phyloP scores from a whole-genome alignment of 2,797 vertebrate species.

The Heteromormyrus szaboi region DNA sequence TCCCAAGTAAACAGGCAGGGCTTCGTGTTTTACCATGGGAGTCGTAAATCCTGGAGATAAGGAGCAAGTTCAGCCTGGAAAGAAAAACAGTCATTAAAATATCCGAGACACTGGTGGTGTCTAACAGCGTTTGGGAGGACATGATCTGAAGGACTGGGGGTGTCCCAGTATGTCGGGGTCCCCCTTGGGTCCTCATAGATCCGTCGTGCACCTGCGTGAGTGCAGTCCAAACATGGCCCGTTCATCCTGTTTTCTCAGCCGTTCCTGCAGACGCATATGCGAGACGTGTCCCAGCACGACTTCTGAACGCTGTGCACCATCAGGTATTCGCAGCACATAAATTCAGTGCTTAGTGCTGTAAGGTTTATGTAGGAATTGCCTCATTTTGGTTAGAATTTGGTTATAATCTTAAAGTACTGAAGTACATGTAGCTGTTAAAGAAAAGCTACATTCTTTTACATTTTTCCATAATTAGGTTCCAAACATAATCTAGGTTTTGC shows the following conservation, averaged over 20 bases:
- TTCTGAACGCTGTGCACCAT: neutral
- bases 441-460: neutral
- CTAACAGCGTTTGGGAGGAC: neutral
- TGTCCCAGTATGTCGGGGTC: neutral
- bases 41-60: neutral
- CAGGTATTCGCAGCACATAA: neutral
- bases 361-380: neutral
- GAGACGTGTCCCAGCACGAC: neutral
- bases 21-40: neutral
- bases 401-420: neutral
- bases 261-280: neutral
- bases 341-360: neutral
- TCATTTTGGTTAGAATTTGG: neutral
- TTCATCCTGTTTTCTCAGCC: neutral
- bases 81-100: constrained; percentile 7
- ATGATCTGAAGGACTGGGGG: neutral
- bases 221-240: neutral
- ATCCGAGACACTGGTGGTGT: neutral
- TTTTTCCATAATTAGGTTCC: neutral
- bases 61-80: neutral
- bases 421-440: neutral
- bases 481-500: neutral
- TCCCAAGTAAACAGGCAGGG: neutral
- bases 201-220: neutral
- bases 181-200: neutral